Base-by-base conservation (phyloP, 2,113 vertebrate genomes). In the Scomber japonicus region DNA sequence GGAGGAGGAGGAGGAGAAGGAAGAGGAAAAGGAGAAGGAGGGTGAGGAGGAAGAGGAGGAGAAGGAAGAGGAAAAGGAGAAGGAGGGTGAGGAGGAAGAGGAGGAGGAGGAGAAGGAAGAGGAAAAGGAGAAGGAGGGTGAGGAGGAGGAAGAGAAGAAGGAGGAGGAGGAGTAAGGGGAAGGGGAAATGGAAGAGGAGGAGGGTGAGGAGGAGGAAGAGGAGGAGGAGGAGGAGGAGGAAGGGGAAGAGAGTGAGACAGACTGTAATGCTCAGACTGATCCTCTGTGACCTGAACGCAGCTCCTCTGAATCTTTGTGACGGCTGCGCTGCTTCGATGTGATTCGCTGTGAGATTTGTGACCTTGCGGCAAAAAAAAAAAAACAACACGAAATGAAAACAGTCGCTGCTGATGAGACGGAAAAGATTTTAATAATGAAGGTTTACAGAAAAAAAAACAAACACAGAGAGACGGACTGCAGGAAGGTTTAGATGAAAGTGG, bases 371-470 rank as follows among this genome's bases (percentile, higher is more conserved):
- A 48, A 57, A 71, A 7, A 13, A 35, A 35, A 35, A 35, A 3
- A 35, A 35, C 31, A 35, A 35, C 31, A 7, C 50, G 11, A 35
- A 46, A 21, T 49, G 19, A 35, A 75, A 56, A 56, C n/a, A 15
- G 12, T 31, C 24, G 57, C 57, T 35, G 73, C 73, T 63, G 69
- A 73, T 9, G 62, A 24, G 49, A 17, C 1, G 10, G 48, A 78
- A 76, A 45, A 56, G 44, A 83, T 67, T 62, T 30, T 4, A 16
- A 83, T 73, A 62, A 72, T 62, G 62, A 72, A n/a, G 16, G 14
- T 46, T 68, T 27, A 2, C 8, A 27, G 45, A 27, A 5, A 45
- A 45, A 13, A 15, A 35, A 30, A 27, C 24, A 27, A 2, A 27
- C 24, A 27, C 24, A 27, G 24, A 27, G 24, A 27, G 3, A 40